These are phyloP conservation scores for Sinohyriopsis cumingii DNA, from an alignment of 2,888 invertebrate species.

Conservation along the genomic window DNA sequence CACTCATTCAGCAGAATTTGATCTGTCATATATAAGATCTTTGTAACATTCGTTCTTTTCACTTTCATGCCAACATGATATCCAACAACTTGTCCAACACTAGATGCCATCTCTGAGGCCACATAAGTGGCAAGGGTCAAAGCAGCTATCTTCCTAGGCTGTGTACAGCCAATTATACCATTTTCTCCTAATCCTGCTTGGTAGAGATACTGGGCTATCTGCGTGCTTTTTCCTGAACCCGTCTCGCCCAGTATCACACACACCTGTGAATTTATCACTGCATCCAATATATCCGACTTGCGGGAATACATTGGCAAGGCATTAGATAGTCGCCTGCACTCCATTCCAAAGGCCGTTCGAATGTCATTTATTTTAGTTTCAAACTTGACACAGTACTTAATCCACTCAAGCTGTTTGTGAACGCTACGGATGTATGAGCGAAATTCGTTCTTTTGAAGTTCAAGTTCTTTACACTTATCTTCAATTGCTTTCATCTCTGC, in stretches of 20 bases:
- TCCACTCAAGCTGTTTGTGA: slow-evolving; percentile 5
- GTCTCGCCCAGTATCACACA: slow-evolving; percentile 69
- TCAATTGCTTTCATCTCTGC: slow-evolving; percentile 31
- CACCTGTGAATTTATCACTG: slow-evolving; percentile 57
- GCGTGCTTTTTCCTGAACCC: slow-evolving; percentile 72
- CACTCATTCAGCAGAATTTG: slow-evolving; percentile 68
- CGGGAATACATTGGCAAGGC: slow-evolving; percentile 66
- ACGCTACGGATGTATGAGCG: slow-evolving; percentile 27
- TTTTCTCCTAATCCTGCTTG: slow-evolving; percentile 52
- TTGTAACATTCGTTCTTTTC: slow-evolving; percentile 47
- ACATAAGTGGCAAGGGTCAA: slow-evolving; percentile 67
- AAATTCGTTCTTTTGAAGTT: slow-evolving; percentile 49
- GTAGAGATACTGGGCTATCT: slow-evolving; percentile 69
- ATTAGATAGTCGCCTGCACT: slow-evolving; percentile 46
- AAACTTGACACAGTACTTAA: slow-evolving; percentile 13
- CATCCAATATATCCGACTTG: slow-evolving; percentile 50
- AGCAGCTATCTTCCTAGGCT: slow-evolving; percentile 71
- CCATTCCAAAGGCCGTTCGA: slow-evolving; percentile 47
- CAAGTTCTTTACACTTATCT: slow-evolving; percentile 47
- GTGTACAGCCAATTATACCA: slow-evolving; percentile 68
- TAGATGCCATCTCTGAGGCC: slow-evolving; percentile 60
- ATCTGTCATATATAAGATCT: slow-evolving; percentile 69
- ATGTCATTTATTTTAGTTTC: slow-evolving; percentile 31
- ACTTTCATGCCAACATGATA: slow-evolving; percentile 61
- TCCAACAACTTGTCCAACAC: slow-evolving; percentile 61